Evolutionary conservation across 2,888 invertebrate genomes (phyloP), one percentile per base, ranked within the genome.

Genomic region (Nipponacmea schrenckii): DNA sequence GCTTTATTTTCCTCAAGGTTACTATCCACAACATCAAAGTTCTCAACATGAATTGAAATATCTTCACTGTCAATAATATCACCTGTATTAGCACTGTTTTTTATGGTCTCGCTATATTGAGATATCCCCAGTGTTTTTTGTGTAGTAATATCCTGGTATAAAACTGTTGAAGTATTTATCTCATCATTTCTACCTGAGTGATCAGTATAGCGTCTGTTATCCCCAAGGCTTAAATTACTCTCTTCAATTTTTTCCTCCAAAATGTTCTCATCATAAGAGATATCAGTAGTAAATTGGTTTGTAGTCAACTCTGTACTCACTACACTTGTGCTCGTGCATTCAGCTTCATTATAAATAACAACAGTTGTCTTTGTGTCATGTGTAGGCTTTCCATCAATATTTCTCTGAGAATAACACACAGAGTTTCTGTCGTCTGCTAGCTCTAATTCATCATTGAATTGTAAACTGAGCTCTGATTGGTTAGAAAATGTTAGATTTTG

Each of bases 311-410:
- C 39, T 5, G 39, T 39, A 39, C 39, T 39, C 39, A 39, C 7
- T 39, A 39, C 39, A 39, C 39, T 39, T 8, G 39, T 39, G 39
- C 39, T 39, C 39, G 39, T 39, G 39, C 39, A 39, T 39, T 39
- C 39, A 39, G 39, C 39, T 39, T 39, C 39, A 39, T 39, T 39
- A 39, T 39, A 39, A 39, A 39, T 10, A 56, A 56, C 56, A 20
- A 56, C 56, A 56, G 56, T 56, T 56, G 56, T 56, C 56, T 56
- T 20, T 56, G 56, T 56, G 56, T 56, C 56, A 20, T 56, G 20
- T 56, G 56, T 24, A 24, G 56, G 56, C 56, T 56, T 56, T 56
- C 24, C 56, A 56, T 56, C 56, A 56, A 56, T 56, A 56, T 24
- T 56, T 14, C 39, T 39, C 39, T 39, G 39, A 39, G 39, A 39